Conservation (phyloP, 2,888 invertebrate genomes). For the Lathronympha strigana region DNA sequence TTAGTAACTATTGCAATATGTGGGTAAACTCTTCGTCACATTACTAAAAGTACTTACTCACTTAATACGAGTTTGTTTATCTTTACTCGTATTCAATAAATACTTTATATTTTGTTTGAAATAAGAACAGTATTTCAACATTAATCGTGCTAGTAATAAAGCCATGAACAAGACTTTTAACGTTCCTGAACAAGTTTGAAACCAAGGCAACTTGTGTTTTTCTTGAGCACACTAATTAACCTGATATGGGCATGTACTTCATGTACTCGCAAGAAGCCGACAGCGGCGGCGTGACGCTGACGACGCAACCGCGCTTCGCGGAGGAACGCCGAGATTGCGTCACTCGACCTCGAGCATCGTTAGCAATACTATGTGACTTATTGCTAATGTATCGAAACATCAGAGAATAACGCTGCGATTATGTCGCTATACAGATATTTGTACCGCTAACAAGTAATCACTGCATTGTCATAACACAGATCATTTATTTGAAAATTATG, state of each 20-base stretch:
- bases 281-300: too few species aligned
- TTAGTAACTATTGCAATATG: too few species aligned
- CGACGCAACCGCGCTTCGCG: constrained; percentile 1
- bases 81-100: too few species aligned
- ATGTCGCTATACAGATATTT: background rate
- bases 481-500: too few species aligned
- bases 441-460: background rate
- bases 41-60: too few species aligned
- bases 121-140: too few species aligned
- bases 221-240: background rate
- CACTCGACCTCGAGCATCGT: constrained; percentile 36
- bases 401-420: constrained; percentile 6
- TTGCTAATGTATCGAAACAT: constrained; percentile 21
- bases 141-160: too few species aligned
- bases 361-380: constrained; percentile 32
- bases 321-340: constrained; percentile 24
- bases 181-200: background rate
- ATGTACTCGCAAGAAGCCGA: background rate
- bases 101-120: too few species aligned
- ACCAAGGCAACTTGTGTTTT: background rate
- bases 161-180: too few species aligned
- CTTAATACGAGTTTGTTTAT: too few species aligned
- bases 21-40: too few species aligned
- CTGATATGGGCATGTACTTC: background rate
- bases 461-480: background rate